phyloP scores from a whole-genome alignment of 2,113 vertebrate genomes.

The Isurus oxyrinchus region DNA sequence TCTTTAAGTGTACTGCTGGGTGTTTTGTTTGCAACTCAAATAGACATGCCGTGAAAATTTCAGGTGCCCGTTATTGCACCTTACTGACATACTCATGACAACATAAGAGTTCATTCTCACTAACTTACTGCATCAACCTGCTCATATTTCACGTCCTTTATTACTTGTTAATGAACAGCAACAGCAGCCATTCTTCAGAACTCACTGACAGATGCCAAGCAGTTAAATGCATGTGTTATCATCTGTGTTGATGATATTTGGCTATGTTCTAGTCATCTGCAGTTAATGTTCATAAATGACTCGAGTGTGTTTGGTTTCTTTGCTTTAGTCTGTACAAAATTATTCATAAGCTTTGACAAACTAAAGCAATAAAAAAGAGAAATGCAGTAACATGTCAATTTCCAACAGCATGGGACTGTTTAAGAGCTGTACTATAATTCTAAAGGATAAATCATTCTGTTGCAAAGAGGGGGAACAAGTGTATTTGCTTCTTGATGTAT shows the following conservation, averaged over 20 bases:
- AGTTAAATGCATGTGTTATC: not conserved
- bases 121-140: not conserved
- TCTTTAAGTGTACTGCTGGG: not conserved
- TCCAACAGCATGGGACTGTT: too few species aligned
- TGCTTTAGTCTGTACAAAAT: slow-evolving; percentile 9
- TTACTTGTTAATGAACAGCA: not conserved
- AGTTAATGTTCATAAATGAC: not conserved
- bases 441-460: not conserved
- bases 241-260: not conserved
- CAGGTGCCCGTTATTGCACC: not conserved
- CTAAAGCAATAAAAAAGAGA: not conserved
- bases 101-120: not conserved
- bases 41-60: not conserved
- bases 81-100: not conserved
- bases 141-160: not conserved
- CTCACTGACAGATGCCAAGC: not conserved
- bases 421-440: not conserved
- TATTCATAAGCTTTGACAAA: not conserved
- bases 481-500: not conserved
- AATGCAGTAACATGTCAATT: not conserved
- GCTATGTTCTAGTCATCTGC: not conserved
- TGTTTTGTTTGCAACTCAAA: not conserved
- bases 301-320: not conserved
- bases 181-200: not conserved
- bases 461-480: not conserved